Evolutionary conservation across 64 coral and sea anemone species (phyloP), one percentile per base, ranked within the genome.

Genomic region (Montipora capricornis): DNA sequence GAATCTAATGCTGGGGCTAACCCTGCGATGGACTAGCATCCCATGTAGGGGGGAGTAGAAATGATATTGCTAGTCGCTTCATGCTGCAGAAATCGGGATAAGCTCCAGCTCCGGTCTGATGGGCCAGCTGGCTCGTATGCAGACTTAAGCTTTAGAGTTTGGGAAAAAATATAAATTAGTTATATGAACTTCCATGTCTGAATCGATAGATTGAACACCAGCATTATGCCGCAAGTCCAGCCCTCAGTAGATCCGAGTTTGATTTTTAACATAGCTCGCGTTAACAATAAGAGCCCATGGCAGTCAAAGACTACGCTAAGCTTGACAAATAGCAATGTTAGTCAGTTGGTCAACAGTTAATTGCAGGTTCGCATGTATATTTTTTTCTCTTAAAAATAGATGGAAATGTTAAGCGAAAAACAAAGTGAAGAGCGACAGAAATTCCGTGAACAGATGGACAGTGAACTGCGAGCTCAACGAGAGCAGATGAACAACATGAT

Each of bases 401-500:
- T 93, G 92, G 84, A 88, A 73, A 76, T 88, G 49, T 79, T 93
- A 12, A 5, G 69, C 29, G 45, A 47, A 49, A 93, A 88, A 69
- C 92, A 93, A 73, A 53, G 58, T 44, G 92, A 93, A 74, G 92
- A 93, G 46, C 52, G 80, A 47, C 4, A 52, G 48, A 84, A 87
- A 64, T 80, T 93, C 48, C 83, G 92, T 24, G 83, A 93, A 58
- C 92, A 88, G 75, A 88, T 93, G 50, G 84, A 93, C 62, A 84
- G 37, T 73, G 92, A 93, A 11, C 76, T 88, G 64, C 47, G 68
- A 20, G 46, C 87, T 80, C 84, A 88, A 59, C 78, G 53, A 46
- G 75, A 93, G 67, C 92, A 93, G 92, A 57, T 93, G 75, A 68
- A 93, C 84, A 93, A 89, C 86, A 82, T 89, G 87, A 47, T 94